Base-by-base conservation (phyloP, 1,140 invertebrate species). In the Diploscapter pachys region DNA sequence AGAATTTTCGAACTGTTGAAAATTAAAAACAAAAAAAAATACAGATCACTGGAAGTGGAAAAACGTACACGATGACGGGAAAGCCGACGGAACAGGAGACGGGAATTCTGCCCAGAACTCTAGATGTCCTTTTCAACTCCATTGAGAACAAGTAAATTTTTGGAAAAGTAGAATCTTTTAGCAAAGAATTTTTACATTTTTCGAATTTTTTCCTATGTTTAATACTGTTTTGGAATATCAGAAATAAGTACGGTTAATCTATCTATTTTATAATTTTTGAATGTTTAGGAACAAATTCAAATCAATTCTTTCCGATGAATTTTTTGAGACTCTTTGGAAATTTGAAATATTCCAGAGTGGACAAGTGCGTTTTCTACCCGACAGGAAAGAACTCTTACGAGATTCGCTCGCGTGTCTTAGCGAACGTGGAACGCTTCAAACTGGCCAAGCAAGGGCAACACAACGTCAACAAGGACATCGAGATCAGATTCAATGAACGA, bases 61-160 rank as follows among this genome's bases (percentile, higher is more conserved):
- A 82, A 63, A 81, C 80, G 3, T 80, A 80, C 54, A 83, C 82
- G 64, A 83, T 83, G 82, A 80, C 82, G 52, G 82, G 81, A 48
- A 73, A 76, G 31, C 72, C 63, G 9, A 61, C 53, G 4, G 61
- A 65, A 49, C 66, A 70, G 57, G 68, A 62, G 9, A 71, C 57
- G 5, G 82, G 82, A 54, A 77, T 83, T 13, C 54, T 83, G 13
- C 82, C 82, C 4, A 56, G 83, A 52, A 65, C 82, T 11, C 53
- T 83, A 3, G 83, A 83, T 75, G 80, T 85, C 48, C 66, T 83
- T 55, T 83, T 83, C 72, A 85, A 85, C 53, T 75, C 70, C 56
- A 65, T 83, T 5, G 62, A 74, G 62, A 74, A 74, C 66, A 50
- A 68, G 66, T 68, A 53, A 48, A 9, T 52, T 6, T n/a, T 54